phyloP scores from a whole-genome alignment of 2,797 vertebrate species.

The Phrynocephalus guinanensis region DNA sequence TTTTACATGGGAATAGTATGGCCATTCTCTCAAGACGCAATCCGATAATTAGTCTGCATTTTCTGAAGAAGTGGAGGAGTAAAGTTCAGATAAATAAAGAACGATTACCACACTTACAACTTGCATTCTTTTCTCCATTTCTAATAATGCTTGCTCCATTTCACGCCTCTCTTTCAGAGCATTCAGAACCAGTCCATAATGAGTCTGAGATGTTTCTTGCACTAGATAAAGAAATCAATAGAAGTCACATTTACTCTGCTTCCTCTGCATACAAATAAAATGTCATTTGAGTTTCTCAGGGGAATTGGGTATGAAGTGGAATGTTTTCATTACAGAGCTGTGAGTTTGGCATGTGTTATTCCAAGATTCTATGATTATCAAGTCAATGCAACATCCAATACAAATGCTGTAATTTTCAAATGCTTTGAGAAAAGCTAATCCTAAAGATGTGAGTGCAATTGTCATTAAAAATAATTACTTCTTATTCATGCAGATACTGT shows the following conservation, averaged over 20 bases:
- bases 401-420: not conserved
- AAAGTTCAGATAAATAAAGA: constrained; percentile 48
- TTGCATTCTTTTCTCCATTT: constrained; percentile 72
- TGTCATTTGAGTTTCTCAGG: constrained; percentile 39
- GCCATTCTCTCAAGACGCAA: constrained; percentile 11
- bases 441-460: not conserved
- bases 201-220: constrained; percentile 70
- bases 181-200: constrained; percentile 69
- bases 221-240: constrained; percentile 76
- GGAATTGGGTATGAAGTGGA: constrained; percentile 28
- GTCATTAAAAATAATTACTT: not conserved
- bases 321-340: constrained; percentile 21
- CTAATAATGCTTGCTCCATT: constrained; percentile 72
- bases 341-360: not conserved
- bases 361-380: constrained; percentile 1
- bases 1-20: not conserved
- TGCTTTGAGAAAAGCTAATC: not conserved
- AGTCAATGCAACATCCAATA: constrained; percentile 22
- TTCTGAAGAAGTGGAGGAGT: constrained; percentile 7
- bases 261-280: constrained; percentile 65
- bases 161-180: constrained; percentile 72
- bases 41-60: constrained; percentile 58
- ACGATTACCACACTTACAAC: constrained; percentile 73
- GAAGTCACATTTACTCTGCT: constrained; percentile 61
- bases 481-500: not conserved